These are phyloP conservation scores for Lasioglossum leucozonium DNA, from an alignment of 2,888 invertebrate genomes.

Conservation along the genomic window DNA sequence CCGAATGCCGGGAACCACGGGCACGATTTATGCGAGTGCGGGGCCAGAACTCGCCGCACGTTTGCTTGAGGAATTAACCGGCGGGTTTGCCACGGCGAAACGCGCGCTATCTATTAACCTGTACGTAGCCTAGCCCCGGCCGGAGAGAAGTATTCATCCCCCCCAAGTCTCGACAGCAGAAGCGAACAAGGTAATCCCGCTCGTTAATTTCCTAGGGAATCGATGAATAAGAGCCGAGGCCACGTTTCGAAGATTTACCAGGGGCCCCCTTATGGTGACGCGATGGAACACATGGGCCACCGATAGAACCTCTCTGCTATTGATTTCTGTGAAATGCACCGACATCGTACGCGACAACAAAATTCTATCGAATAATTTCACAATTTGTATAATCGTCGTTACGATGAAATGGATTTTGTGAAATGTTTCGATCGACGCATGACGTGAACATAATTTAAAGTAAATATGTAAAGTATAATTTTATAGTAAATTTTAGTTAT, in stretches of 20 bases:
- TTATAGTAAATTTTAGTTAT: too few species aligned
- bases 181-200: constrained; percentile 23
- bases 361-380: neutral
- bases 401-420: neutral
- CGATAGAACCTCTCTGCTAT: neutral
- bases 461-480: too few species aligned
- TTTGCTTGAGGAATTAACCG: constrained; percentile 51
- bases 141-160: constrained; percentile 35
- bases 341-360: neutral
- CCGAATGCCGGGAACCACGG: neutral
- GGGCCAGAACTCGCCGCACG: constrained; percentile 32
- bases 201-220: constrained; percentile 42
- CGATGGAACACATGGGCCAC: neutral
- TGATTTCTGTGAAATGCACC: neutral
- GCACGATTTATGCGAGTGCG: constrained; percentile 35
- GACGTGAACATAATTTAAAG: too few species aligned
- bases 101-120: constrained; percentile 45
- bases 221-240: constrained; percentile 18
- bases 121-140: neutral
- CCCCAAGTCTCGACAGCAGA: constrained; percentile 17
- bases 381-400: neutral
- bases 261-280: neutral
- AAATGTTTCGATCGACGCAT: neutral
- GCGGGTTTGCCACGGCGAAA: constrained; percentile 28
- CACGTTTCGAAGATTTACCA: constrained; percentile 14